These are phyloP conservation scores for Leptobrachium leishanense DNA, from an alignment of 2,113 vertebrate species.

Conservation along the genomic window DNA sequence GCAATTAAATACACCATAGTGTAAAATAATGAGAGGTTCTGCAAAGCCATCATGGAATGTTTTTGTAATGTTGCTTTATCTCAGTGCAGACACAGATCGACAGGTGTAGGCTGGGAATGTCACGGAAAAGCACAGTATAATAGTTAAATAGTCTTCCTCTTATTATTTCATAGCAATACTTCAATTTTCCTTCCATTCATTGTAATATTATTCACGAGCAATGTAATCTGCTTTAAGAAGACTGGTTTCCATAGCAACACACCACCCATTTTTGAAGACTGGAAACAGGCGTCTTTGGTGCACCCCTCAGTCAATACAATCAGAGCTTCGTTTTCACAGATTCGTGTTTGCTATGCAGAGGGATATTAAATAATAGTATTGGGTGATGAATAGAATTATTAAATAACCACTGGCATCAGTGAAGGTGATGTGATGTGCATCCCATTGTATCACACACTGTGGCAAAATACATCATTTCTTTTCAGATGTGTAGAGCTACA, in stretches of 20 bases:
- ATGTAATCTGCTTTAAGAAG: constrained; percentile 7
- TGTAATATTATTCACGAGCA: constrained; percentile 8
- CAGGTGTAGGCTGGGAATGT: not conserved
- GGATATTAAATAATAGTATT: not conserved
- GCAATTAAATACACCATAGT: too few relatives aligned
- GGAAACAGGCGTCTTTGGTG: constrained; percentile 2
- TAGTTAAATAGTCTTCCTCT: not conserved
- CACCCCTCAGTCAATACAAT: not conserved
- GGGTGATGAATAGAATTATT: not conserved
- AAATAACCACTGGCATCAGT: too few relatives aligned
- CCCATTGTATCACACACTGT: too few relatives aligned
- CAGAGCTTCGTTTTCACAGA: not conserved
- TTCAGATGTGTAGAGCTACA: too few relatives aligned
- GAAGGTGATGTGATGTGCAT: too few relatives aligned
- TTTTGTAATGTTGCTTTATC: too few relatives aligned
- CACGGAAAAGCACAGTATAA: not conserved
- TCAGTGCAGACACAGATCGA: too few relatives aligned
- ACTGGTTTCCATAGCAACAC: constrained; percentile 33
- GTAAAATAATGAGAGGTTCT: too few relatives aligned
- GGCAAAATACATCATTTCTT: too few relatives aligned
- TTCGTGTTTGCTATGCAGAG: not conserved
- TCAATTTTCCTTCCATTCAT: not conserved
- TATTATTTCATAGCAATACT: constrained; percentile 3
- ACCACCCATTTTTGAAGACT: constrained; percentile 2
- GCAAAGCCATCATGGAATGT: too few relatives aligned